Evolutionary conservation across 2,888 invertebrate genomes (phyloP).

Genomic region (Philopedon plagiatum): DNA sequence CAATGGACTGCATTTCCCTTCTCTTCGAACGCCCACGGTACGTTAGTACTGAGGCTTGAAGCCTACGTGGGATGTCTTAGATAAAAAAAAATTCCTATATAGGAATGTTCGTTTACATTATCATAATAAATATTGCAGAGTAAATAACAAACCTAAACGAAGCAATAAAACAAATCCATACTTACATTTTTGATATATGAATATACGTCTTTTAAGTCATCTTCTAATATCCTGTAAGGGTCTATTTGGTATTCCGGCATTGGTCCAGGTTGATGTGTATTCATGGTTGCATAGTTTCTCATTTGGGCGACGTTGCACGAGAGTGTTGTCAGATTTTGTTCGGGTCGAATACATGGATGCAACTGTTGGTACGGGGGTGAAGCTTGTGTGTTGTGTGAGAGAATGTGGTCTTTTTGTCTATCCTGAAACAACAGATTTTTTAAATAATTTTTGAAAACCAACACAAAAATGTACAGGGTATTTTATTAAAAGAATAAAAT

Average conservation of each 20-base stretch:
- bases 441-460: neutral
- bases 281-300: constrained; percentile 76
- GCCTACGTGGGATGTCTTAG: no score
- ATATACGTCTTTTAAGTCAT: constrained; percentile 89
- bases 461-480: no score
- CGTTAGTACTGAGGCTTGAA: no score
- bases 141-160: no score
- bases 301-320: constrained; percentile 69
- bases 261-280: constrained; percentile 85
- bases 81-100: no score
- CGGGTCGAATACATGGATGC: constrained; percentile 65
- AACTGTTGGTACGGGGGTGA: constrained; percentile 59
- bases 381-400: neutral
- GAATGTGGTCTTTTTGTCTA: neutral
- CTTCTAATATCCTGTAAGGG: constrained; percentile 88
- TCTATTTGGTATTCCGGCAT: constrained; percentile 86
- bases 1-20: no score
- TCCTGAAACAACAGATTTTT: neutral
- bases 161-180: neutral
- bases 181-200: constrained; percentile 87
- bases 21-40: no score
- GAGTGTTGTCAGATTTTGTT: constrained; percentile 69
- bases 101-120: no score
- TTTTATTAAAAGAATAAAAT: no score
- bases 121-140: no score